Percentiles rank a stretch among this genome's conserved stretches.
phyloP scores from a whole-genome alignment of 2,888 invertebrate species.

The Cylindroiulus punctatus region DNA sequence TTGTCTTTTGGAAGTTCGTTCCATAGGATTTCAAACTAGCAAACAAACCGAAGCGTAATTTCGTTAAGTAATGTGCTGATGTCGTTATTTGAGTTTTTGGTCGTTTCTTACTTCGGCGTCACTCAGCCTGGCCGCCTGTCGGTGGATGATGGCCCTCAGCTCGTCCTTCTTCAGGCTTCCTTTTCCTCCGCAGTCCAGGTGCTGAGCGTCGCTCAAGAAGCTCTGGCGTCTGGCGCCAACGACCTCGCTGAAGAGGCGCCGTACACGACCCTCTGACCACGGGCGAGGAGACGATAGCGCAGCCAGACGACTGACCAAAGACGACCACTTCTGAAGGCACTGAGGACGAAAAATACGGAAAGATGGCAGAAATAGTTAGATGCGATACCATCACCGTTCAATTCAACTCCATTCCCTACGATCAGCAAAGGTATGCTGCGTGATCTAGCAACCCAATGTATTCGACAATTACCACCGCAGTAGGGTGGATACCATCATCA shows the following conservation, averaged over 20 bases:
- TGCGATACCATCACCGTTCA: no score
- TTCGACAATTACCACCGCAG: no score
- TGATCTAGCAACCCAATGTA: no score
- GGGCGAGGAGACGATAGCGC: neutral
- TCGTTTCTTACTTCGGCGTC: neutral
- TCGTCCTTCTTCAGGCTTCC: neutral
- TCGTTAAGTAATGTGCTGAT: no score
- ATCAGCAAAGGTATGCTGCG: no score
- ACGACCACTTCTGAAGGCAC: conserved; percentile 44
- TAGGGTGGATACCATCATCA: no score
- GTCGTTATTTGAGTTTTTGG: no score
- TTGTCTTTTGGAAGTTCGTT: neutral
- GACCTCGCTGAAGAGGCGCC: neutral
- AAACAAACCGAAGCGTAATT: neutral
- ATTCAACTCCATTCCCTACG: no score
- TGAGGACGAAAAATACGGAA: neutral
- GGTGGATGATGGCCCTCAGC: neutral
- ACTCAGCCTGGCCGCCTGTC: neutral
- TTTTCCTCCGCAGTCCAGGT: neutral
- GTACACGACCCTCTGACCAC: neutral
- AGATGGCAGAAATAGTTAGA: no score
- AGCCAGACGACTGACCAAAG: neutral
- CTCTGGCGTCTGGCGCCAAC: neutral
- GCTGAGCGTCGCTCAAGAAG: neutral
- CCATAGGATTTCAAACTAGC: conserved; percentile 12